Conservation (phyloP, 2,888 invertebrate genomes). For the Zelleria hepariella region DNA sequence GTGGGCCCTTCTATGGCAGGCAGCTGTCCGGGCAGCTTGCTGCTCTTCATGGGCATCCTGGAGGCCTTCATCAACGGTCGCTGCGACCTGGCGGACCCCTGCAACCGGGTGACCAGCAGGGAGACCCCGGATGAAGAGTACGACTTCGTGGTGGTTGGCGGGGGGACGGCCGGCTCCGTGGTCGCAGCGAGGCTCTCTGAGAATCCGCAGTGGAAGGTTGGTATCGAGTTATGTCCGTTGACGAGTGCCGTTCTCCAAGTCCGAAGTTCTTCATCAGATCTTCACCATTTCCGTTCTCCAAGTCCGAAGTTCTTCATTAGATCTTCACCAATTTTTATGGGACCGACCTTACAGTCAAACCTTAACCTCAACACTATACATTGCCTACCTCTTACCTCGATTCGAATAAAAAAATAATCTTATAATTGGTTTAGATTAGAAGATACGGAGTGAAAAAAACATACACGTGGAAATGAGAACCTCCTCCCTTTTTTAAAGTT, state of each 20-base stretch:
- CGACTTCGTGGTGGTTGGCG: conserved; percentile 78
- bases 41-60: conserved; percentile 76
- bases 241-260: too few relatives aligned
- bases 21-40: conserved; percentile 72
- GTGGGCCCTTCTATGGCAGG: conserved; percentile 72
- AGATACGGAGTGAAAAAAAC: too few relatives aligned
- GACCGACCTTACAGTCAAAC: too few relatives aligned
- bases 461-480: too few relatives aligned
- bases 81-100: conserved; percentile 73
- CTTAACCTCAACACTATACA: too few relatives aligned
- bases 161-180: conserved; percentile 76
- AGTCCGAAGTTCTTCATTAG: too few relatives aligned
- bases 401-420: not conserved
- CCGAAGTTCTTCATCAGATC: too few relatives aligned
- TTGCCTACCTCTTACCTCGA: too few relatives aligned
- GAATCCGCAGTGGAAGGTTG: conserved; percentile 74
- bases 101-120: conserved; percentile 66
- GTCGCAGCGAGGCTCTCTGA: conserved; percentile 77
- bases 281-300: too few relatives aligned
- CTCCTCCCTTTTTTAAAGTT: too few relatives aligned
- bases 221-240: too few relatives aligned
- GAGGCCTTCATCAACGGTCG: conserved; percentile 74
- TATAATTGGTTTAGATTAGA: not conserved
- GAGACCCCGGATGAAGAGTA: conserved; percentile 61
- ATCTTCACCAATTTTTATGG: too few relatives aligned